Conservation (phyloP, 2,113 vertebrate genomes). For the Orthochromis malagaraziensis region DNA sequence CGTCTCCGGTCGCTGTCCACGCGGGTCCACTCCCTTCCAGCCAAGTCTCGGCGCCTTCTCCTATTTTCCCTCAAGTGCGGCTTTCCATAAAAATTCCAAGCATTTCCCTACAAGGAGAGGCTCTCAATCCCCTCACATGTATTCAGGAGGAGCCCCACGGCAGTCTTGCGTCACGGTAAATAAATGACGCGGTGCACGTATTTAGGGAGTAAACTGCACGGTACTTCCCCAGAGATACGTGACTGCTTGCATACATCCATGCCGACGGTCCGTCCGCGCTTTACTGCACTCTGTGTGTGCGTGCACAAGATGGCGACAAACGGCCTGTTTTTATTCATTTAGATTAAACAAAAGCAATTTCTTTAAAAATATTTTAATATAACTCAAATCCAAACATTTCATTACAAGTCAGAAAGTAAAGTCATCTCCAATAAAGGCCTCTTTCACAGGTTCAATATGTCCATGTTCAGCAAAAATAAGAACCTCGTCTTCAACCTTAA, state of each 20-base stretch:
- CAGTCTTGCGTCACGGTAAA: neutral
- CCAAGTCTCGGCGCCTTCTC: neutral
- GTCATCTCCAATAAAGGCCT: neutral
- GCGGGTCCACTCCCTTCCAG: neutral
- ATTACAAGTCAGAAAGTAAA: slow-evolving; percentile 1
- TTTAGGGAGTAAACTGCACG: neutral
- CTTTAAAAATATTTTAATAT: slow-evolving; percentile 1
- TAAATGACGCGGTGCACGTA: neutral
- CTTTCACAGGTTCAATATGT: slow-evolving; percentile 26
- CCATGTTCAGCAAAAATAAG: neutral
- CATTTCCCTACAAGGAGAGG: neutral
- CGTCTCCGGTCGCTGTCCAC: neutral
- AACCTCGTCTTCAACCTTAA: neutral
- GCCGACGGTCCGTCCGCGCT: neutral
- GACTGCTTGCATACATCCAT: neutral
- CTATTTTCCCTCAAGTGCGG: neutral
- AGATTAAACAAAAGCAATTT: neutral
- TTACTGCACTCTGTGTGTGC: neutral
- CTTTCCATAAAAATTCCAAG: neutral
- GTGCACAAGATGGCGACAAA: neutral
- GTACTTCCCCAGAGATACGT: neutral
- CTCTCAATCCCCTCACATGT: neutral
- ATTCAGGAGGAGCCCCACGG: neutral
- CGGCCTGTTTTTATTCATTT: neutral
- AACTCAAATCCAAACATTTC: slow-evolving; percentile 17